Percentiles rank a stretch among this genome's conserved stretches.
Conservation (phyloP, 2,888 invertebrate species). For the Drosophila mayaguana region DNA sequence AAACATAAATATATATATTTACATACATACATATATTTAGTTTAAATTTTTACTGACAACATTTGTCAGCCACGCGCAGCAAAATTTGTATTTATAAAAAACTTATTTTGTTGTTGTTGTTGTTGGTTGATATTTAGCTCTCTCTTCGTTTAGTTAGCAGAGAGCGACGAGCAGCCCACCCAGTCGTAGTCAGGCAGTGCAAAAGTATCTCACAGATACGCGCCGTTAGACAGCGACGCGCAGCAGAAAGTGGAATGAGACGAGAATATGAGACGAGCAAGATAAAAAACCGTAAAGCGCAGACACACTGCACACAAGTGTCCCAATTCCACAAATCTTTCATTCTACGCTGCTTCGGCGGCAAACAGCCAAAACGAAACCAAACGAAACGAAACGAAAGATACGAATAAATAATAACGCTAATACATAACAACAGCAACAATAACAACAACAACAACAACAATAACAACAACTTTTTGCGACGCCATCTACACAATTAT, state of each 20-base stretch:
- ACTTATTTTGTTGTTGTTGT: slow-evolving; percentile 5
- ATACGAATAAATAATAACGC: slow-evolving; percentile 70
- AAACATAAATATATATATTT: background rate
- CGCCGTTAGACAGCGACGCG: slow-evolving; percentile 2
- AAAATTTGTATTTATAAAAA: slow-evolving; percentile 20
- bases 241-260: slow-evolving; percentile 24
- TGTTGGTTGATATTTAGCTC: slow-evolving; percentile 2
- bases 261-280: slow-evolving; percentile 2
- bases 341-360: slow-evolving; percentile 81
- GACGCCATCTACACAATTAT: slow-evolving; percentile 28
- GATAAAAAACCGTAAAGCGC: slow-evolving; percentile 37
- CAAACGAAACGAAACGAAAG: slow-evolving; percentile 7
- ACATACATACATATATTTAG: background rate
- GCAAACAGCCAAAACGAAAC: slow-evolving; percentile 12
- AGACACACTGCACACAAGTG: slow-evolving; percentile 84
- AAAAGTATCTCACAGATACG: slow-evolving; percentile 54
- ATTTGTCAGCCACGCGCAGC: slow-evolving; percentile 63
- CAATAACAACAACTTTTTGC: slow-evolving; percentile 26
- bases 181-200: background rate
- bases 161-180: slow-evolving; percentile 6
- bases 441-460: slow-evolving; percentile 56
- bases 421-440: slow-evolving; percentile 73
- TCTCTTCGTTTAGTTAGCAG: background rate
- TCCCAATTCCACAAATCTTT: slow-evolving; percentile 83
- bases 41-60: slow-evolving; percentile 50